Base-by-base conservation (phyloP, 2,888 invertebrate species). In the Papilio protenor region DNA sequence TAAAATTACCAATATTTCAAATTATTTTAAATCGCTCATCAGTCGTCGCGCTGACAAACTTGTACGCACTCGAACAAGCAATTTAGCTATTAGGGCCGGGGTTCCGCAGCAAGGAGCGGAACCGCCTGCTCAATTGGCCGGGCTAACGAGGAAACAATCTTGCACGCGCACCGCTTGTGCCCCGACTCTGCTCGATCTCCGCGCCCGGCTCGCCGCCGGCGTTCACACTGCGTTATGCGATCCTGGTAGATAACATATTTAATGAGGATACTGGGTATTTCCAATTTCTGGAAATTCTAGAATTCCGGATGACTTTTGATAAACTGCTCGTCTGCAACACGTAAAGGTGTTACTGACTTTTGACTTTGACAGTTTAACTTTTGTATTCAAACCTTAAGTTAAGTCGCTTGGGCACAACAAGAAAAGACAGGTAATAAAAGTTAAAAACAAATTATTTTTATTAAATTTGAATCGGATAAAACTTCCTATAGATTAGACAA, bases 111-210 rank as follows among this genome's bases (percentile, higher is more conserved):
- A 89, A 91, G 90, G 92, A 93, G 88, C 92, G 92, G 93, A 92
- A 92, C 93, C 87, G 87, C 83, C 87, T 86, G 87, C 87, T 87
- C 91, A 93, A 94, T 94, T 94, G 94, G 87, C 85, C 86, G 82
- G 80, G 87, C 87, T 94, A 94, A 94, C 91, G 93, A 94, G 94
- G 94, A 94, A 94, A 94, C 94, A 93, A 94, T 94, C 94, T 94
- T 94, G 94, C 89, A 92, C 94, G 94, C 93, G 93, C 88, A 87
- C 91, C 94, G 92, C 90, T 94, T 93, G 89, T 81, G 87, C 87
- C 91, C 91, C 92, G 90, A 92, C 92, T 87, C 90, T 87, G 89
- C 89, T 88, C 93, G 92, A 93, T 93, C 94, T 93, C 92, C 85
- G 87, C 87, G 77, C 77, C 81, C 81, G 82, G 80, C 88, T 75